Evolutionary conservation across 2,797 vertebrate genomes (phyloP), one percentile per base, ranked within the genome.

Genomic region (Channallabes apus): DNA sequence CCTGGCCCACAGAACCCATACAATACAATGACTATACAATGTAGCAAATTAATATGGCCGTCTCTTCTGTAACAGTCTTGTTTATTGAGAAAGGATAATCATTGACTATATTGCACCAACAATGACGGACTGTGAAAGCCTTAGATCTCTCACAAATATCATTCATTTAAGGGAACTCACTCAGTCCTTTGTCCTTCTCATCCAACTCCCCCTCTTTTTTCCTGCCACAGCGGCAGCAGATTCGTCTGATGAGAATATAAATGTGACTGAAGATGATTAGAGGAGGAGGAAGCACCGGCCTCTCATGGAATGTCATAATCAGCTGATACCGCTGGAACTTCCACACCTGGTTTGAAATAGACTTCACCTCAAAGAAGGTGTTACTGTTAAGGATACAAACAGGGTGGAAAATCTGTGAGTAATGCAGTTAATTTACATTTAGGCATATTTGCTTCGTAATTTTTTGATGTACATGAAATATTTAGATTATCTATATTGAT

Each of bases 271-370:
- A 94, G 90, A 99, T 96, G 90, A 99, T 99, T 94, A 99, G 96
- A 0, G 98, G 98, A 0, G 98, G 98, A 1, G 98, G 98, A n/a
- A 99, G 95, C 85, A 99, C 97, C 4, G 98, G 98, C 1, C 98
- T 95, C 92, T 99, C 98, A 0, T 99, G 97, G 88, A 99, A 99
- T 0, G 98, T 99, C 97, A 99, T 99, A 86, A 99, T 99, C 88
- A 99, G 93, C 93, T 99, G 98, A 85, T 99, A 99, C 69, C 98
- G 91, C 94, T 99, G 98, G 87, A 99, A 99, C 93, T 99, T 99
- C 98, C 98, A 99, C 84, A 99, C 97, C 91, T 99, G 98, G 92
- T 99, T 99, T 82, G 98, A 99, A 90, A 99, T 99, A 87, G 98
- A 99, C 90, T 99, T 99, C 51, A 99, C 97, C 90, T 99, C 98